These are phyloP conservation scores for Pterostichus niger DNA, from an alignment of 2,888 invertebrate species.

Conservation along the genomic window DNA sequence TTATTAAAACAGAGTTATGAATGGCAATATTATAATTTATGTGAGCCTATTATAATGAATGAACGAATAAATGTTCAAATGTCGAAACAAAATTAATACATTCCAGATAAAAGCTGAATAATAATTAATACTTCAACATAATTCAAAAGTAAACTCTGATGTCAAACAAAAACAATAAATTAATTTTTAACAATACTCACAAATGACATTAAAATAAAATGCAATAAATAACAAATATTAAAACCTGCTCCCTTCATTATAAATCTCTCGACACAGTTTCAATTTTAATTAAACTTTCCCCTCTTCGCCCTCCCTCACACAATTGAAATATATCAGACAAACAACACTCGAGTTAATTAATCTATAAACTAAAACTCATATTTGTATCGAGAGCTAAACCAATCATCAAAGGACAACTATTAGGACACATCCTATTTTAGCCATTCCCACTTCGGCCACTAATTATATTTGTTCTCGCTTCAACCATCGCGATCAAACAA, in stretches of 20 bases:
- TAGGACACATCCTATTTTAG: no score
- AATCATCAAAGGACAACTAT: conserved; percentile 9
- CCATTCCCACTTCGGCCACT: no score
- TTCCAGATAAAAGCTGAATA: conserved; percentile 16
- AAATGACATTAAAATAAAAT: conserved; percentile 38
- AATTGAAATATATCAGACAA: conserved; percentile 47
- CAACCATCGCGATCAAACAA: no score
- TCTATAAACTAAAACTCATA: conserved; percentile 50
- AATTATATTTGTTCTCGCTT: no score
- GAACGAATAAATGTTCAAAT: background rate
- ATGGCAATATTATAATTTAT: no score
- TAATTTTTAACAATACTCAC: conserved; percentile 27
- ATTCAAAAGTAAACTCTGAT: conserved; percentile 34
- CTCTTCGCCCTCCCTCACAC: background rate
- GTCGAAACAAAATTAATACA: conserved; percentile 3
- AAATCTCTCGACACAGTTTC: conserved; percentile 44
- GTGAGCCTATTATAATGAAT: no score
- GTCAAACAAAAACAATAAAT: conserved; percentile 20
- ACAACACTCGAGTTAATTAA: conserved; percentile 53
- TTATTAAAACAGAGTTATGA: no score
- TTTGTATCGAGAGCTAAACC: conserved; percentile 46
- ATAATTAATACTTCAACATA: conserved; percentile 14
- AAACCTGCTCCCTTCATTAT: conserved; percentile 11
- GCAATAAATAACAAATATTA: conserved; percentile 50
- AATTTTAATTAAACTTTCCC: conserved; percentile 45